phyloP scores from a whole-genome alignment of 2,113 vertebrate genomes.

The Muntiacus reevesi region DNA sequence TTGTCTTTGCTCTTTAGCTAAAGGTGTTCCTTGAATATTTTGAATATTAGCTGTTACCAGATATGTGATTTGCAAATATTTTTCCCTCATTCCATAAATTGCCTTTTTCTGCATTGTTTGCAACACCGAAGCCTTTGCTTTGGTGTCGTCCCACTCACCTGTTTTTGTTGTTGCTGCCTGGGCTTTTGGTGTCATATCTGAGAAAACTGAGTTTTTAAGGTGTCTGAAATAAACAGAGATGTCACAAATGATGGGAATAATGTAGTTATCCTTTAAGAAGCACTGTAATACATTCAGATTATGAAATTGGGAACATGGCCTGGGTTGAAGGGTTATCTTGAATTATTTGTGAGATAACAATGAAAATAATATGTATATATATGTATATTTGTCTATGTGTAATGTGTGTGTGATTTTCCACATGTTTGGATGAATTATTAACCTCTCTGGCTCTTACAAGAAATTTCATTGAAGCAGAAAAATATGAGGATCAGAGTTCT shows the following conservation, averaged over 20 bases:
- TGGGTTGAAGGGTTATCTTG: not conserved
- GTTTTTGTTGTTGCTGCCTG: not conserved
- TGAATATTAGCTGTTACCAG: not conserved
- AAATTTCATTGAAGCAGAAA: not conserved
- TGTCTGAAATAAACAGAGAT: not conserved
- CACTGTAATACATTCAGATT: not conserved
- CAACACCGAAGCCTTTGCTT: not conserved
- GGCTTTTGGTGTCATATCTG: not conserved
- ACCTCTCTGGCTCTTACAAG: not conserved
- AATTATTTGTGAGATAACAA: not conserved
- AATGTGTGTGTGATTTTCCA: not conserved
- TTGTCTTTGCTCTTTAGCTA: not conserved
- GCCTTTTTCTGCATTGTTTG: not conserved
- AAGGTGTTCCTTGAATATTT: not conserved
- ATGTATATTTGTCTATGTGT: not conserved
- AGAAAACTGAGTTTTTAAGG: not conserved
- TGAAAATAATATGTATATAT: not conserved
- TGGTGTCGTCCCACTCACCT: not conserved
- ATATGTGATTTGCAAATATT: not conserved
- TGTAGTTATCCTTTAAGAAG: not conserved
- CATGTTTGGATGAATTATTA: not conserved
- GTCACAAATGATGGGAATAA: not conserved
- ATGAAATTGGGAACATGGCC: not conserved
- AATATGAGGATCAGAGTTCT: not conserved
- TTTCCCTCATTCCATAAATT: not conserved